Evolutionary conservation across 2,888 invertebrate genomes (phyloP).

Genomic region (Glaucopsyche alexis): DNA sequence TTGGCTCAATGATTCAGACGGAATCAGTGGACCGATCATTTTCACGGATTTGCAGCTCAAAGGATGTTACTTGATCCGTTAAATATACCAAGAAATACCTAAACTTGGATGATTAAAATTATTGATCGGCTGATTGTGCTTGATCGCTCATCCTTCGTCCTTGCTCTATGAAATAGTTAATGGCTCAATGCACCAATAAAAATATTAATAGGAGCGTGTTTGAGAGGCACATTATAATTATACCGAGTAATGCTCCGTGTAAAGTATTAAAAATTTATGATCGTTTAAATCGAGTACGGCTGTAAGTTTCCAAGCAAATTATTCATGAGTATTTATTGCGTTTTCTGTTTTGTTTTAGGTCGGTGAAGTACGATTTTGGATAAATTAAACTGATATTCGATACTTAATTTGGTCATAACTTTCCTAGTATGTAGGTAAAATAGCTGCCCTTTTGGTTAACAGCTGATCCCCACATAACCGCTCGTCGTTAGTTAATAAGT

Average conservation of each 20-base stretch:
- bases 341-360: background rate
- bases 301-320: background rate
- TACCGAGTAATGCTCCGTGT: background rate
- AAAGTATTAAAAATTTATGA: slow-evolving; percentile 8
- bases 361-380: background rate
- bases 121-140: background rate
- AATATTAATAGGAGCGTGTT: slow-evolving; percentile 9
- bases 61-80: slow-evolving; percentile 13
- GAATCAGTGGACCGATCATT: slow-evolving; percentile 7
- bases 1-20: slow-evolving; percentile 1
- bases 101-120: background rate
- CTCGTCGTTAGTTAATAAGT: too few species aligned
- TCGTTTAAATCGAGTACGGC: slow-evolving; percentile 9
- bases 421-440: too few species aligned
- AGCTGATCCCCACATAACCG: too few species aligned
- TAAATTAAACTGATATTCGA: background rate
- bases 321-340: background rate
- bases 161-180: slow-evolving; percentile 10
- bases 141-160: background rate
- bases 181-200: slow-evolving; percentile 20
- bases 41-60: slow-evolving; percentile 1
- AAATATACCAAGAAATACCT: too few species aligned
- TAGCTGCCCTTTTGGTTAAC: too few species aligned
- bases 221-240: slow-evolving; percentile 7
- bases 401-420: background rate